phyloP scores from a whole-genome alignment of 64 coral and sea anemone genomes.

The Anthopleura sola region DNA sequence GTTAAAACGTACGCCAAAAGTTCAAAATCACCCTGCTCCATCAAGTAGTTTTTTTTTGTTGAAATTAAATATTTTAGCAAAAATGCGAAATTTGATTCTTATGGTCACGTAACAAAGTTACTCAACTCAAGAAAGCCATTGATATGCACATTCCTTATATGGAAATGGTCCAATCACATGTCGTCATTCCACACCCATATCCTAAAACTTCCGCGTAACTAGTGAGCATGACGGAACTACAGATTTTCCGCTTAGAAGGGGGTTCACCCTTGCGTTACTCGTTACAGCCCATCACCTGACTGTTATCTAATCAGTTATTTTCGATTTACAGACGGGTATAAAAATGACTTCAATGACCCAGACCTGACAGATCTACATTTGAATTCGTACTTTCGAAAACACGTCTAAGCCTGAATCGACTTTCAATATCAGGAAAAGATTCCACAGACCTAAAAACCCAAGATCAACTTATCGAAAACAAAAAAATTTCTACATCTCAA shows the following conservation, averaged over 20 bases:
- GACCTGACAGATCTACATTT: neutral
- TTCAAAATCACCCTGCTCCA: neutral
- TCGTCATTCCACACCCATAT: constrained; percentile 6
- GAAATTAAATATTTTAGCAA: no score
- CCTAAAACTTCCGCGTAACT: neutral
- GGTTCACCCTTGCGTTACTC: neutral
- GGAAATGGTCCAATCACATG: neutral
- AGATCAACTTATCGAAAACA: neutral
- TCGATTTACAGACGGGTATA: neutral
- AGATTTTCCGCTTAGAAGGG: neutral
- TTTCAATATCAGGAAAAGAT: neutral
- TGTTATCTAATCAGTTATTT: constrained; percentile 7
- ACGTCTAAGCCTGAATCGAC: neutral
- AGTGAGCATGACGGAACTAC: constrained; percentile 9
- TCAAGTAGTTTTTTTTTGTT: neutral
- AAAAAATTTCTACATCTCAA: neutral
- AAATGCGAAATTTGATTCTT: neutral
- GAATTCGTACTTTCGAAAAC: neutral
- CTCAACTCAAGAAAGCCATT: neutral
- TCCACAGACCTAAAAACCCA: neutral
- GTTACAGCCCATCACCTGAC: neutral
- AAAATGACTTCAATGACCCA: neutral
- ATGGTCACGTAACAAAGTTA: neutral
- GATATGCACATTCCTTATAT: neutral
- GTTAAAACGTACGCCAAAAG: no score